phyloP scores from a whole-genome alignment of 2,797 vertebrate genomes.

The Poeciliopsis infans region DNA sequence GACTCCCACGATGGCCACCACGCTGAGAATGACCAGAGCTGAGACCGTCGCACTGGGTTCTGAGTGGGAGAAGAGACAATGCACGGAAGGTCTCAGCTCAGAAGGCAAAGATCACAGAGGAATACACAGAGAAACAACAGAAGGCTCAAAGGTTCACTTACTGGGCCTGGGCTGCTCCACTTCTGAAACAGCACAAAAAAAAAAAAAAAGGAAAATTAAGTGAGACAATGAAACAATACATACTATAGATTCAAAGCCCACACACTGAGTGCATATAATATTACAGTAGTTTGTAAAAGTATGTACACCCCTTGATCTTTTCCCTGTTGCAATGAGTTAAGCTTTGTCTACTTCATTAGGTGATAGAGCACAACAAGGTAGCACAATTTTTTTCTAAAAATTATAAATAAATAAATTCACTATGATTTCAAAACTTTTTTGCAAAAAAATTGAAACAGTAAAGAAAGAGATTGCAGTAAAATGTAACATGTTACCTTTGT shows the following conservation, averaged over 20 bases:
- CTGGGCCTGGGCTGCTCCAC: slow-evolving; percentile 53
- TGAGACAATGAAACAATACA: slow-evolving; percentile 25
- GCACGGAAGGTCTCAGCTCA: slow-evolving; percentile 42
- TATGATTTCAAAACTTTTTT: not conserved
- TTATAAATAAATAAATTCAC: not conserved
- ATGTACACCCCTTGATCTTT: not conserved
- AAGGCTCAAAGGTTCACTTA: slow-evolving; percentile 61
- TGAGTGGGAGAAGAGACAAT: slow-evolving; percentile 57
- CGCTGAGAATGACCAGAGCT: slow-evolving; percentile 82
- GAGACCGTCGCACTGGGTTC: slow-evolving; percentile 73
- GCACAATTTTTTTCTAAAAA: not conserved
- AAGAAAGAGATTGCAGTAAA: not conserved
- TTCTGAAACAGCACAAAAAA: slow-evolving; percentile 53
- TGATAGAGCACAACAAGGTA: not conserved
- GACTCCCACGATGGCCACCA: slow-evolving; percentile 79
- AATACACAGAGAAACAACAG: slow-evolving; percentile 28
- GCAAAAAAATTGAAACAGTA: not conserved
- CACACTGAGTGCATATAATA: not conserved
- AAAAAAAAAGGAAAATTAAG: slow-evolving; percentile 12
- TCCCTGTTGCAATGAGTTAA: not conserved
- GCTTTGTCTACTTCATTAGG: not conserved
- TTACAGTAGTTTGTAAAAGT: not conserved
- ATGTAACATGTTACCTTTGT: not conserved
- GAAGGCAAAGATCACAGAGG: slow-evolving; percentile 25
- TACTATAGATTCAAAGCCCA: not conserved